These are phyloP conservation scores for Orius insidiosus DNA, from an alignment of 1,140 invertebrate genomes.

Conservation along the genomic window DNA sequence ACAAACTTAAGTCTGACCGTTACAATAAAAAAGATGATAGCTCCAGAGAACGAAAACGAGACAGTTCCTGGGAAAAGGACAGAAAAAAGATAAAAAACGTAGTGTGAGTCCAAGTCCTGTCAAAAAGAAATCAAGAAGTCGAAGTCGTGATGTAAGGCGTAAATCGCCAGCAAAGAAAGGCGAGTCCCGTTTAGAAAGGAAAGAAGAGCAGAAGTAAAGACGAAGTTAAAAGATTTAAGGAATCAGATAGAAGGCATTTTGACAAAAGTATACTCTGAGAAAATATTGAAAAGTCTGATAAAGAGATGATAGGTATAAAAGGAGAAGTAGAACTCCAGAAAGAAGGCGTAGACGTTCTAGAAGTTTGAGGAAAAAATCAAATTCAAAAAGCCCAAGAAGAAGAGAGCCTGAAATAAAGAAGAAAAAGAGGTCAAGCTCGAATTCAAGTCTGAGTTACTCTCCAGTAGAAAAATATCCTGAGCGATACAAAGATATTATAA, in stretches of 20 bases:
- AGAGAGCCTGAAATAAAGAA: constrained; percentile 13
- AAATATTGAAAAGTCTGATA: constrained; percentile 7
- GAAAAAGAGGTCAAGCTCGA: constrained; percentile 13
- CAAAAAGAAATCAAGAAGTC: constrained; percentile 9
- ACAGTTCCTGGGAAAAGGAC: constrained; percentile 2
- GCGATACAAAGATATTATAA: constrained; percentile 20
- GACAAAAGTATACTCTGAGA: too few species aligned
- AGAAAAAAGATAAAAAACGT: neutral
- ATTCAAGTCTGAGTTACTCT: constrained; percentile 20
- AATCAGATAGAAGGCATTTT: constrained; percentile 3
- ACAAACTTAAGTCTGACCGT: too few species aligned
- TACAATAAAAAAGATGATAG: constrained; percentile 1
- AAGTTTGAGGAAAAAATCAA: constrained; percentile 5
- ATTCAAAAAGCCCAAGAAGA: constrained; percentile 8
- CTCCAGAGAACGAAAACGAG: neutral
- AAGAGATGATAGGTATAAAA: constrained; percentile 7
- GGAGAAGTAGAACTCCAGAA: constrained; percentile 7
- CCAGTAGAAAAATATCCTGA: constrained; percentile 20
- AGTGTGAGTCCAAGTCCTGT: constrained; percentile 4
- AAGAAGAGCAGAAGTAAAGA: neutral
- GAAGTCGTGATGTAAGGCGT: neutral
- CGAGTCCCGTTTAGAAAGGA: neutral
- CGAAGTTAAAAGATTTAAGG: constrained; percentile 1
- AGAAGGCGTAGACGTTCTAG: constrained; percentile 1
- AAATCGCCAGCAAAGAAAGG: constrained; percentile 3